These are phyloP conservation scores for Arion vulgaris DNA, from an alignment of 1,140 invertebrate genomes.

Conservation along the genomic window DNA sequence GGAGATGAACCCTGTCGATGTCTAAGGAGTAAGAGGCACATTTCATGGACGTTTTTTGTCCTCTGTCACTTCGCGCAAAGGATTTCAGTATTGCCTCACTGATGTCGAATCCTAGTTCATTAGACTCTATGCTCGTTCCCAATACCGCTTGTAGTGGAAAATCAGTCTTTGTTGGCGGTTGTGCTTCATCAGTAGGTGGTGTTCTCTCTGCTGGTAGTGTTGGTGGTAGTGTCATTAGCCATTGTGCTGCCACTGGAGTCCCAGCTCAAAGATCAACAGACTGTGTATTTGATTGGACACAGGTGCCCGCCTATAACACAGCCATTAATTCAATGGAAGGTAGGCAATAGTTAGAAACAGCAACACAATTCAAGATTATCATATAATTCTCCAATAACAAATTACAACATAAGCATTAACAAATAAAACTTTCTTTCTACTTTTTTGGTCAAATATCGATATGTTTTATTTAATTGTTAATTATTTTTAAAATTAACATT, in stretches of 20 bases:
- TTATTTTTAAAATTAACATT: too few species aligned
- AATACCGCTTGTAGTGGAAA: background rate
- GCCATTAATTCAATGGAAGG: constrained; percentile 63
- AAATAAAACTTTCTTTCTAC: background rate
- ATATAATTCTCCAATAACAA: background rate
- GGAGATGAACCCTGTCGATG: background rate
- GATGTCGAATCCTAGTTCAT: constrained; percentile 58
- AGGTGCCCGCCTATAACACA: constrained; percentile 44
- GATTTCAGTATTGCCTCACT: constrained; percentile 64
- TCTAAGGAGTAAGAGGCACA: background rate
- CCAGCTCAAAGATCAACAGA: constrained; percentile 57
- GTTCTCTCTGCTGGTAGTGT: background rate
- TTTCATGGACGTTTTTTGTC: constrained; percentile 34
- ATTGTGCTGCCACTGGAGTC: constrained; percentile 44
- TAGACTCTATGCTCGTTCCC: constrained; percentile 44
- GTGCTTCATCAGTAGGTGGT: background rate
- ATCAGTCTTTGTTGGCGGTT: background rate
- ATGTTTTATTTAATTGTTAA: too few species aligned
- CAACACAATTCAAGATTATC: background rate
- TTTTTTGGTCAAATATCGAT: background rate
- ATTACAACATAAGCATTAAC: background rate
- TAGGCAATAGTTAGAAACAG: constrained; percentile 39
- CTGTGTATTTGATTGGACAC: constrained; percentile 61
- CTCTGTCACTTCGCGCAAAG: constrained; percentile 61
- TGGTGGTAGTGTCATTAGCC: constrained; percentile 2